These are phyloP conservation scores for Rapana venosa DNA, from an alignment of 2,888 invertebrate species.

Conservation along the genomic window DNA sequence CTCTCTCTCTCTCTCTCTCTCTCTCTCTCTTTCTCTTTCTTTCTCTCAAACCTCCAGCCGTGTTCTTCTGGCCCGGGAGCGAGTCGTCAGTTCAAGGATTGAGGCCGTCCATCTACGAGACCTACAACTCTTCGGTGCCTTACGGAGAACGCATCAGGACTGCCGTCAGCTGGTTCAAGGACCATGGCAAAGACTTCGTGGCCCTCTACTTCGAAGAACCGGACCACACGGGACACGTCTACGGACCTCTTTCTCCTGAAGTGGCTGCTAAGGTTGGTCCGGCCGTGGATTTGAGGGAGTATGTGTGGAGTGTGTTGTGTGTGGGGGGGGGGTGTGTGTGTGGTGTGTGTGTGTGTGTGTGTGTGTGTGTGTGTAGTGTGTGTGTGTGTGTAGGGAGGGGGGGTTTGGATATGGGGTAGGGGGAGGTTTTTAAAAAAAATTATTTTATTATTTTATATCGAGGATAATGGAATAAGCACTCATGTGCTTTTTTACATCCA, in stretches of 20 bases:
- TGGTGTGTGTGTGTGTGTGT: too few relatives aligned
- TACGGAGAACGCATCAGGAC: conserved; percentile 82
- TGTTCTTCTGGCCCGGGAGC: conserved; percentile 84
- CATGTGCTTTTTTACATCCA: too few relatives aligned
- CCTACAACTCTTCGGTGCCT: conserved; percentile 78
- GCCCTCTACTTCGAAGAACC: conserved; percentile 71
- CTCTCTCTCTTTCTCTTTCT: too few relatives aligned
- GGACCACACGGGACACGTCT: conserved; percentile 32
- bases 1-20: not conserved
- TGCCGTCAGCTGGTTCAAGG: conserved; percentile 78
- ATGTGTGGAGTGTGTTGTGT: not conserved
- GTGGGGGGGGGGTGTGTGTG: not conserved
- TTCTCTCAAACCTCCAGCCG: conserved; percentile 48
- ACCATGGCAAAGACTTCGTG: conserved; percentile 59
- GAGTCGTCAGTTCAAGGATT: conserved; percentile 80
- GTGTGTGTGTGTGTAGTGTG: too few relatives aligned
- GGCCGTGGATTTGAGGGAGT: too few relatives aligned
- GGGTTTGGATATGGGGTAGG: too few relatives aligned
- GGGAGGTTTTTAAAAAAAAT: too few relatives aligned
- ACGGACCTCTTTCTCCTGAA: conserved; percentile 31
- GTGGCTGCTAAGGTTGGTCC: conserved; percentile 20
- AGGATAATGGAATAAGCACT: too few relatives aligned
- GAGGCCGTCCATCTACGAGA: conserved; percentile 72
- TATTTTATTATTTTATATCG: too few relatives aligned
- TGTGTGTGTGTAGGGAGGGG: too few relatives aligned